A percentile compares a stretch with the other conserved stretches of the same genome.
phyloP scores from a whole-genome alignment of 2,113 vertebrate species.

The Dunckerocampus dactyliophorus region DNA sequence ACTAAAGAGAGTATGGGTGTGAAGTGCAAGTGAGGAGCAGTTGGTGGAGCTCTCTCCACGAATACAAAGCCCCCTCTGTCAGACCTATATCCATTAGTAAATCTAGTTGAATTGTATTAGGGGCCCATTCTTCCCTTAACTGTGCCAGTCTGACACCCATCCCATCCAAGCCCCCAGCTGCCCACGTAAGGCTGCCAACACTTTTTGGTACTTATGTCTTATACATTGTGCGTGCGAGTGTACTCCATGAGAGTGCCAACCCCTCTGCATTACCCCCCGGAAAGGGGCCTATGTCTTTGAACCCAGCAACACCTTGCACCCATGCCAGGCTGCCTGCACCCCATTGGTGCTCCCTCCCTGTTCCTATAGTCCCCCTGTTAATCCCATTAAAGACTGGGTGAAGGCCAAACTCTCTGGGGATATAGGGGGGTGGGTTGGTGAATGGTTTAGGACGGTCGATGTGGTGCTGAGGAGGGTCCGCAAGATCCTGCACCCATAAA shows the following conservation, averaged over 20 bases:
- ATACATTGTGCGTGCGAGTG: slow-evolving; percentile 55
- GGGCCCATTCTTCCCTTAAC: slow-evolving; percentile 50
- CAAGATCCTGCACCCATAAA: slow-evolving; percentile 14
- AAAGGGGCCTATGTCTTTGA: slow-evolving; percentile 44
- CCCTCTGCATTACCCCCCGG: slow-evolving; percentile 51
- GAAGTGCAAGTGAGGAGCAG: slow-evolving; percentile 35
- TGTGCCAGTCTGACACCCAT: slow-evolving; percentile 58
- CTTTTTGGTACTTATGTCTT: slow-evolving; percentile 47
- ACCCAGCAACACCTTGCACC: slow-evolving; percentile 53
- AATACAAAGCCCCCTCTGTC: slow-evolving; percentile 58
- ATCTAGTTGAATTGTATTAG: slow-evolving; percentile 65
- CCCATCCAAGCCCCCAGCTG: slow-evolving; percentile 67
- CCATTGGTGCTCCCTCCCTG: slow-evolving; percentile 39
- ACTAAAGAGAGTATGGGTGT: slow-evolving; percentile 13
- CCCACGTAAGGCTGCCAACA: slow-evolving; percentile 63
- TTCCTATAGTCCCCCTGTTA: slow-evolving; percentile 55
- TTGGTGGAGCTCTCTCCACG: slow-evolving; percentile 28
- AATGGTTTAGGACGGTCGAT: slow-evolving; percentile 1
- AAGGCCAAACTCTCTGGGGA: slow-evolving; percentile 52
- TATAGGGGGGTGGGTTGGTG: slow-evolving; percentile 8
- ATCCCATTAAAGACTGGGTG: slow-evolving; percentile 65
- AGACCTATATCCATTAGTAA: slow-evolving; percentile 58
- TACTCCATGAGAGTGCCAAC: slow-evolving; percentile 58
- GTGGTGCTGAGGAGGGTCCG: not conserved
- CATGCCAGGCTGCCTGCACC: slow-evolving; percentile 58